Percentiles rank a stretch among this genome's conserved stretches.
These are phyloP conservation scores for Drosophila asahinai DNA, from an alignment of 1,140 invertebrate species.

Conservation along the genomic window DNA sequence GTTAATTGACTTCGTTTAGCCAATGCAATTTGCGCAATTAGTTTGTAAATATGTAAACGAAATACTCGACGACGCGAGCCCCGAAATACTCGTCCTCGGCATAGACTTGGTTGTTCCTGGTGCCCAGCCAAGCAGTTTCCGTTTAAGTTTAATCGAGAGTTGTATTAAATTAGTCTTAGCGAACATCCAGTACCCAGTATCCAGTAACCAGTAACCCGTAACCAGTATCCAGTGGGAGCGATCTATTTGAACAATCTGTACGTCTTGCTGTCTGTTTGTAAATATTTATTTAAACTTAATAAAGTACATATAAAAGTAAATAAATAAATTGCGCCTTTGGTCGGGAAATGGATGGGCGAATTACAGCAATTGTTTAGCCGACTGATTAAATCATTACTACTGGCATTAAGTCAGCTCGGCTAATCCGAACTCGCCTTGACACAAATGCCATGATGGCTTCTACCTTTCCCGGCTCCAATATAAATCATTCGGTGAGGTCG, in stretches of 20 bases:
- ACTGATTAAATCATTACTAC: slow-evolving; percentile 48
- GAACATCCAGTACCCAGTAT: slow-evolving; percentile 27
- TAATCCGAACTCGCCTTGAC: slow-evolving; percentile 35
- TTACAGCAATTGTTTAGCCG: background rate
- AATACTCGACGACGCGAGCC: slow-evolving; percentile 60
- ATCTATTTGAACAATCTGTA: slow-evolving; percentile 51
- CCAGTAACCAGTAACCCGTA: background rate
- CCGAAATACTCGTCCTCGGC: slow-evolving; percentile 48
- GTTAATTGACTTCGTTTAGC: slow-evolving; percentile 69
- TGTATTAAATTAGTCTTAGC: slow-evolving; percentile 73
- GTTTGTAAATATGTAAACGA: slow-evolving; percentile 80
- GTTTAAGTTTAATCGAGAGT: slow-evolving; percentile 56
- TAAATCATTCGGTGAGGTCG: slow-evolving; percentile 60
- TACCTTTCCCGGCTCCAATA: slow-evolving; percentile 24
- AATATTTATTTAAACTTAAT: slow-evolving; percentile 83
- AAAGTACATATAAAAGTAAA: slow-evolving; percentile 75
- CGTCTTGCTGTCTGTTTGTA: slow-evolving; percentile 77
- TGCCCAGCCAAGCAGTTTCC: slow-evolving; percentile 42
- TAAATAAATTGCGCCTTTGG: slow-evolving; percentile 16
- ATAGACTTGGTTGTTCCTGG: slow-evolving; percentile 49
- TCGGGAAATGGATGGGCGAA: slow-evolving; percentile 1
- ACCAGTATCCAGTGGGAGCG: slow-evolving; percentile 29
- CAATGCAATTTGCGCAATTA: slow-evolving; percentile 70
- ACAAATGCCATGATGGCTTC: slow-evolving; percentile 52
- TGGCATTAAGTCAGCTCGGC: slow-evolving; percentile 28